Percentiles rank a stretch among this genome's conserved stretches.
phyloP scores from a whole-genome alignment of 2,797 vertebrate species.

The Chromis chromis region DNA sequence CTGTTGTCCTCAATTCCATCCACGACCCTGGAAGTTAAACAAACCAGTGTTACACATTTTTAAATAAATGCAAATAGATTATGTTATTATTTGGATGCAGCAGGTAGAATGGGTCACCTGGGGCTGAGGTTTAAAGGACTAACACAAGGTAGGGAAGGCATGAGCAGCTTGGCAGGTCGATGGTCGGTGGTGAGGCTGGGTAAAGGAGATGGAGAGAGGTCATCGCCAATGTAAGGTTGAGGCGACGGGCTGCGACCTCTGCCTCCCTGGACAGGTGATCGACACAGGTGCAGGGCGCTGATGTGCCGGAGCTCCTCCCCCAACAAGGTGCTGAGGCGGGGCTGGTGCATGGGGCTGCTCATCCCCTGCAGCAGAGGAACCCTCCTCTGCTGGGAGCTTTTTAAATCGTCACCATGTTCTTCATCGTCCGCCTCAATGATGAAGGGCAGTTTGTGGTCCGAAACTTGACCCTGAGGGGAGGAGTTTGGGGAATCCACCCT shows the following conservation, averaged over 20 bases:
- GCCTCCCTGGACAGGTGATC: constrained; percentile 82
- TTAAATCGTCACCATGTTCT: constrained; percentile 47
- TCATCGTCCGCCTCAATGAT: constrained; percentile 85
- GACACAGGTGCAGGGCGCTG: constrained; percentile 82
- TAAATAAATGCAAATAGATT: constrained; percentile 10
- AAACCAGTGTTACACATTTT: constrained; percentile 11
- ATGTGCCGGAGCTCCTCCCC: constrained; percentile 89
- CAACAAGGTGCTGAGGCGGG: constrained; percentile 86
- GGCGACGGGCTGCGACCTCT: constrained; percentile 81
- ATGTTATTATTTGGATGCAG: not conserved
- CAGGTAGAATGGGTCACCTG: constrained; percentile 80
- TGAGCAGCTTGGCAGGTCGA: constrained; percentile 88
- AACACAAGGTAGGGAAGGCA: constrained; percentile 86
- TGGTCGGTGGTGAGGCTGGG: constrained; percentile 56
- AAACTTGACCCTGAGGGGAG: constrained; percentile 73
- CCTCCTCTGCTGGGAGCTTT: constrained; percentile 69
- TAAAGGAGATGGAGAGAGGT: constrained; percentile 35
- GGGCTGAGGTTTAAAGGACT: constrained; percentile 92
- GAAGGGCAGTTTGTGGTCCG: constrained; percentile 86
- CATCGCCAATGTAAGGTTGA: constrained; percentile 68
- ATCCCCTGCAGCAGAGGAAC: constrained; percentile 84
- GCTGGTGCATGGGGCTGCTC: constrained; percentile 80
- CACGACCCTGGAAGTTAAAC: constrained; percentile 86
- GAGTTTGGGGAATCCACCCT: not conserved
- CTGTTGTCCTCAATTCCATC: constrained; percentile 94